Evolutionary conservation across 2,888 invertebrate species (phyloP).

Genomic region (Epinotia ramella): DNA sequence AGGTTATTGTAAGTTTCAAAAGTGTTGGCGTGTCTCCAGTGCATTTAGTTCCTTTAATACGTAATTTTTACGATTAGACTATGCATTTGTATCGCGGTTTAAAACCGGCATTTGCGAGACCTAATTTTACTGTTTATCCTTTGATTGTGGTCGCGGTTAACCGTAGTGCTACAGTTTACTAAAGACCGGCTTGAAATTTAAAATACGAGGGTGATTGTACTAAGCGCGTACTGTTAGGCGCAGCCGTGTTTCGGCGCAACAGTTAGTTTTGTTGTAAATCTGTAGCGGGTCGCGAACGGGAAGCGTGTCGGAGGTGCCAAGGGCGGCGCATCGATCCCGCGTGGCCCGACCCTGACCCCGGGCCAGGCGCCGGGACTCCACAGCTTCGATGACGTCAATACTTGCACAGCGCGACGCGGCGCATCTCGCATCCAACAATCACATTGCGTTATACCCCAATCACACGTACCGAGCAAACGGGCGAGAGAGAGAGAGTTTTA

Average conservation of each 20-base stretch:
- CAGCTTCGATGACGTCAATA: slow-evolving; percentile 51
- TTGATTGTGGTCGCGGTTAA: slow-evolving; percentile 14
- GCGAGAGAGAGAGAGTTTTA: too few relatives aligned
- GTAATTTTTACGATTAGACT: slow-evolving; percentile 40
- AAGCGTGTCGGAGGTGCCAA: slow-evolving; percentile 58
- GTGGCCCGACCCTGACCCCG: slow-evolving; percentile 72
- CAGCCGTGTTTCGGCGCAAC: slow-evolving; percentile 42
- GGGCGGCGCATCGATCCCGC: slow-evolving; percentile 68
- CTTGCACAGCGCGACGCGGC: not conserved
- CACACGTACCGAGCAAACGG: too few relatives aligned
- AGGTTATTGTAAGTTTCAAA: slow-evolving; percentile 54
- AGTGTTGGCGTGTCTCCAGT: slow-evolving; percentile 55
- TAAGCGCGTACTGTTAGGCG: slow-evolving; percentile 35
- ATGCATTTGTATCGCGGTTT: slow-evolving; percentile 8
- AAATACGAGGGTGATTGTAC: slow-evolving; percentile 44
- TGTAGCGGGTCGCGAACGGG: slow-evolving; percentile 8
- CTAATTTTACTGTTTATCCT: slow-evolving; percentile 8
- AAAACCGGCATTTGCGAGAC: not conserved
- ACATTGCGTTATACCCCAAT: too few relatives aligned
- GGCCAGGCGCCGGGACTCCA: slow-evolving; percentile 50
- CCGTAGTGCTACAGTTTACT: slow-evolving; percentile 7
- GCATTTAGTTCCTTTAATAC: slow-evolving; percentile 47
- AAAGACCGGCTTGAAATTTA: slow-evolving; percentile 22
- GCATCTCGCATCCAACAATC: slow-evolving; percentile 9
- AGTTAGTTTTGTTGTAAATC: slow-evolving; percentile 38